phyloP scores from a whole-genome alignment of 2,797 vertebrate species.

The Hydrophis major region DNA sequence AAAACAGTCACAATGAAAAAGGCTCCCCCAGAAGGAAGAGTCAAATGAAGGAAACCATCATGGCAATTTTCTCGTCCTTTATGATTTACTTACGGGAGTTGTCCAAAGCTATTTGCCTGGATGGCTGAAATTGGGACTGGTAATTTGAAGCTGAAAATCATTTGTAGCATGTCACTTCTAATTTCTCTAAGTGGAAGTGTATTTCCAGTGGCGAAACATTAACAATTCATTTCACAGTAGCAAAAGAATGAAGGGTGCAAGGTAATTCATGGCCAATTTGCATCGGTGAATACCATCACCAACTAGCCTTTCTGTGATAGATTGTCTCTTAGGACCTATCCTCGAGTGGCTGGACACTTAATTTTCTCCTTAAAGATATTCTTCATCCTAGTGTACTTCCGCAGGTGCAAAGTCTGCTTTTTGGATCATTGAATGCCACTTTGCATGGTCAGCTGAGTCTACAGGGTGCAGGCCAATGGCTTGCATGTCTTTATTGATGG shows the following conservation, averaged over 20 bases:
- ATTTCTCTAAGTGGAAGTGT: neutral
- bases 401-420: too few species aligned
- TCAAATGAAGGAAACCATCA: slow-evolving; percentile 14
- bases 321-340: neutral
- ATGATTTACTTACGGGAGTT: slow-evolving; percentile 18
- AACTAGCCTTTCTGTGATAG: neutral
- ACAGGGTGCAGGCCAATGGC: too few species aligned
- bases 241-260: neutral
- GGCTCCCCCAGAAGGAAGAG: neutral
- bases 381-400: too few species aligned
- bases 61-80: slow-evolving; percentile 14
- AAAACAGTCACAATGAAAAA: slow-evolving; percentile 13
- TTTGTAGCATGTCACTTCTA: slow-evolving; percentile 10
- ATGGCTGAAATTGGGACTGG: neutral
- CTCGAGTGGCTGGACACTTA: neutral
- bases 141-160: slow-evolving; percentile 20
- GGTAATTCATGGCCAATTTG: neutral
- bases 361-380: neutral
- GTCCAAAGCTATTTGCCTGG: slow-evolving; percentile 20
- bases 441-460: too few species aligned
- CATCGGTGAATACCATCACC: neutral
- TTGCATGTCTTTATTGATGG: too few species aligned
- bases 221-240: neutral
- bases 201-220: neutral
- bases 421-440: too few species aligned